Percentiles rank a stretch among this genome's conserved stretches.
phyloP scores from a whole-genome alignment of 2,888 invertebrate genomes.

The Unio delphinus region DNA sequence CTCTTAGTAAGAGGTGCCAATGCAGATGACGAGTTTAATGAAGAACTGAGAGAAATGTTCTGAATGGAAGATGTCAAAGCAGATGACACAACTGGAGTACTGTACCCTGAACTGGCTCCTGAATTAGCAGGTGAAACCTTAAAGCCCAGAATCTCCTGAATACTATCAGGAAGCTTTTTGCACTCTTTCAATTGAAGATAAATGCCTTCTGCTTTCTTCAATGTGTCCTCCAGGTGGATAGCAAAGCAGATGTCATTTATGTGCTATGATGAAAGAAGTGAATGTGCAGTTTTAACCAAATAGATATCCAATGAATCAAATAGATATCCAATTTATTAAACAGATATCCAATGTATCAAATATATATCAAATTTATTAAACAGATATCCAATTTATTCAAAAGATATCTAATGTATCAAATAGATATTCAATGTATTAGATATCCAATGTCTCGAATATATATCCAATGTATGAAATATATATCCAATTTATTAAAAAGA shows the following conservation, averaged over 20 bases:
- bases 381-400: no score
- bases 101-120: conserved; percentile 39
- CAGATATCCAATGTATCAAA: no score
- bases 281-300: neutral
- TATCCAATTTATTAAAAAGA: no score
- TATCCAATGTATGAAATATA: no score
- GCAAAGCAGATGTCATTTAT: conserved; percentile 94
- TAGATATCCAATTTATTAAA: no score
- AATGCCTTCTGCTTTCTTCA: conserved; percentile 92
- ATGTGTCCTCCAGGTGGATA: conserved; percentile 85
- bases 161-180: conserved; percentile 58
- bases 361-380: no score
- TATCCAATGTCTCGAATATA: no score
- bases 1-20: conserved; percentile 8
- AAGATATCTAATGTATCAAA: no score
- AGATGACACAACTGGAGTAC: conserved; percentile 32
- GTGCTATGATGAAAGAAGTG: conserved; percentile 77
- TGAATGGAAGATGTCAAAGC: conserved; percentile 24
- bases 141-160: conserved; percentile 65
- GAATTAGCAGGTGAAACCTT: conserved; percentile 34
- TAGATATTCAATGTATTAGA: no score
- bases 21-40: conserved; percentile 3
- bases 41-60: conserved; percentile 18
- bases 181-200: conserved; percentile 82
- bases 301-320: no score